Evolutionary conservation across 2,113 vertebrate genomes (phyloP).

Genomic region (Pachycephala philippinensis): DNA sequence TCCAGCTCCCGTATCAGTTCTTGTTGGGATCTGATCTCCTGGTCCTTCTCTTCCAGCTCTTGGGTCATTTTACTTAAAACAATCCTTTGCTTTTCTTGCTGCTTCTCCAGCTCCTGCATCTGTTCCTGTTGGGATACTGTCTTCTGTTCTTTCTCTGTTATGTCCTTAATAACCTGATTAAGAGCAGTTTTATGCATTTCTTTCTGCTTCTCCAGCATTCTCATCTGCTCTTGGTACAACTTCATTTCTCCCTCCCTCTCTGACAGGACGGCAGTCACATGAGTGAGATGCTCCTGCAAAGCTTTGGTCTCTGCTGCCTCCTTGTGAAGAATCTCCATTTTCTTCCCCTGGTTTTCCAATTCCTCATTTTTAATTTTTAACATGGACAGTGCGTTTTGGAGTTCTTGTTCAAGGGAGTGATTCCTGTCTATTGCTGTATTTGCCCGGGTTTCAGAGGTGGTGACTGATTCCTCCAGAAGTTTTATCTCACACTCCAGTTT

Average conservation of each 20-base stretch:
- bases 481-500: constrained; percentile 45
- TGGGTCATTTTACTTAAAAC: neutral
- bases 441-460: constrained; percentile 56
- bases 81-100: constrained; percentile 1
- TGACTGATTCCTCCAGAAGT: constrained; percentile 46
- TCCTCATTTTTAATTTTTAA: constrained; percentile 67
- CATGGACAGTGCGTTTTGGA: constrained; percentile 19
- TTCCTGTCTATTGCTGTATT: constrained; percentile 8
- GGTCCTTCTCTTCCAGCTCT: neutral
- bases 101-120: constrained; percentile 15
- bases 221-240: neutral
- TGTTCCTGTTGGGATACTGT: neutral
- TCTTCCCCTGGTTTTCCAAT: constrained; percentile 32
- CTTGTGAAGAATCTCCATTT: constrained; percentile 58
- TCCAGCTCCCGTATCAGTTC: neutral
- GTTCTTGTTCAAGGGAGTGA: constrained; percentile 63
- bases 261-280: neutral
- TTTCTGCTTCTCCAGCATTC: neutral
- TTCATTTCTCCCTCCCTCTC: neutral
- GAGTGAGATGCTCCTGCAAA: neutral
- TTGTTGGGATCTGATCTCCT: neutral
- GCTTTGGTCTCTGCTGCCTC: constrained; percentile 15
- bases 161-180: neutral
- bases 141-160: constrained; percentile 18
- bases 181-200: neutral